These are phyloP conservation scores for Xerus rutilus DNA, from an alignment of 2,797 vertebrate genomes.

Conservation along the genomic window DNA sequence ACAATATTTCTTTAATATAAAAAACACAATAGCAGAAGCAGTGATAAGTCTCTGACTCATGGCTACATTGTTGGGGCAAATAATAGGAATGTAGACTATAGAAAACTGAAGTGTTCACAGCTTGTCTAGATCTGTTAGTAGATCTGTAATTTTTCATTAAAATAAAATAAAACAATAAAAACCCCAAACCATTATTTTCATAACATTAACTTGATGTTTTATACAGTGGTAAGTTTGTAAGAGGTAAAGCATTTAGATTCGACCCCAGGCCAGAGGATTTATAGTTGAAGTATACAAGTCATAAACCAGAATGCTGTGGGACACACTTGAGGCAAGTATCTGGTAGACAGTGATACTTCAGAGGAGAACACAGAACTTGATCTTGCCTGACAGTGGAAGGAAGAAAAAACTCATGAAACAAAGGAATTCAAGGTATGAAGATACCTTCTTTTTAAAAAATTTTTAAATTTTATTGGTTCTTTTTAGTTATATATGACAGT, in stretches of 20 bases:
- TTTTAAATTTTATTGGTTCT: too few species aligned
- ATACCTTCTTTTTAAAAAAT: not conserved
- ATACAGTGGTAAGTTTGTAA: not conserved
- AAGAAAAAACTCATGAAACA: conserved; percentile 2
- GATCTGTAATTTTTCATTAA: conserved; percentile 13
- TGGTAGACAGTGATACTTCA: not conserved
- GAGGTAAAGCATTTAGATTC: conserved; percentile 14
- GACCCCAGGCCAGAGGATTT: not conserved
- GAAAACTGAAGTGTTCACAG: not conserved
- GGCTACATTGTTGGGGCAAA: not conserved
- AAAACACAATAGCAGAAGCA: not conserved
- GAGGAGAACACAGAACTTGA: conserved; percentile 6
- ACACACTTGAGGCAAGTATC: not conserved
- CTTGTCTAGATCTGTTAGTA: not conserved
- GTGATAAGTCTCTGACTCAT: not conserved
- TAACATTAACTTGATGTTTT: not conserved
- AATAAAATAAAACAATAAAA: conserved; percentile 54
- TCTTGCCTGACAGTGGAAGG: conserved; percentile 2
- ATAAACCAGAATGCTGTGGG: conserved; percentile 8
- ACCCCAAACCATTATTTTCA: conserved; percentile 8
- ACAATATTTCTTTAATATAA: conserved; percentile 27
- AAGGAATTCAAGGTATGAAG: not conserved
- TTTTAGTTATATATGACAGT: too few species aligned
- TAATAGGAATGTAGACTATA: not conserved
- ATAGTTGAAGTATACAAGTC: conserved; percentile 15